Evolutionary conservation across 2,888 invertebrate genomes (phyloP), one percentile per base, ranked within the genome.

Genomic region (Ormyrus rosae): DNA sequence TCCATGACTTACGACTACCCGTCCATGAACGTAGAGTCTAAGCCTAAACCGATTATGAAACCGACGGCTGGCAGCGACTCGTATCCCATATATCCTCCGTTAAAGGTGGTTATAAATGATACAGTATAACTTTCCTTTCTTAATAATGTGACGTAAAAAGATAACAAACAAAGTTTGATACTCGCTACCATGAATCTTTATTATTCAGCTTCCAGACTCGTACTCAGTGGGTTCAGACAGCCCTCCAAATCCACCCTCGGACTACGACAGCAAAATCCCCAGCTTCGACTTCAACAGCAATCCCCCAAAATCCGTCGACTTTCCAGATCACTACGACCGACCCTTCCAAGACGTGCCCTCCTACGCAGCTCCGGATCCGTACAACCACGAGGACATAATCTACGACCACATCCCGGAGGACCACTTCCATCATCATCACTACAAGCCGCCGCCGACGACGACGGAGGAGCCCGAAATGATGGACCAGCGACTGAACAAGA

Each of bases 381-480:
- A 91, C 51, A 82, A 87, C 70, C 90, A 91, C 58, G 91, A 92
- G 10, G 82, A 83, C 0, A 56, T 85, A 46, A 83, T 76, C 67
- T 87, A 83, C 83, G 92, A 92, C 8, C 90, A 91, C 45, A 92
- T 86, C 91, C 80, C 83, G 48, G 87, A 89, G 75, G 89, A 90
- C 64, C 71, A 86, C 53, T 92, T 89, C 61, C 87, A 89, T n/a
- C 68, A 81, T n/a, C 65, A 92, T 78, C 89, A 91, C 81, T 89
- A 91, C 75, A 89, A 91, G 45, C 90, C 90, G 46, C 90, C 91
- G 78, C 89, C 89, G 85, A 84, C 92, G 91, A 88, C 91, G 1
- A 86, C 86, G n/a, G 85, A 86, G 65, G 82, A 84, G 58, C 88
- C 89, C 46, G 90, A 90, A 83, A 87, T 87, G 87, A 89, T 88